Base-by-base conservation (phyloP, 2,888 invertebrate species). In the Caenorhabditis becei region DNA sequence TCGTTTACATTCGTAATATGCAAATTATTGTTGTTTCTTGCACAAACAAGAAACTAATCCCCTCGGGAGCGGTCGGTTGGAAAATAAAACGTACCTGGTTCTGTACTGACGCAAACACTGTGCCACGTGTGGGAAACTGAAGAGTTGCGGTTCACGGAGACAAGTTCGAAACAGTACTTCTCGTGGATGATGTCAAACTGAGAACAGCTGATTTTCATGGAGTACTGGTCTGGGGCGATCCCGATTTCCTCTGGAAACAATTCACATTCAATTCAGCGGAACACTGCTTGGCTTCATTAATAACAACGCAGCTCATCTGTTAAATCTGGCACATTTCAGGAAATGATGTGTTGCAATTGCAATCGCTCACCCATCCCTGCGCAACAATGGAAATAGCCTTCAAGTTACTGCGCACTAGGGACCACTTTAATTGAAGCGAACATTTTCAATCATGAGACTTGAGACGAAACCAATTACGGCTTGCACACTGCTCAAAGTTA, bases 171-270 rank as follows among this genome's bases (percentile, higher is more conserved):
- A 63, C 89, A 89, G 67, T 87, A 89, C 49, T 89, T 84, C 54
- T 87, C 88, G 65, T 85, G 86, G 58, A 89, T 86, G 54, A 89
- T 89, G 79, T 89, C 89, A 63, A 89, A 89, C 67, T 84, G 85
- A 14, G 85, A 85, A 70, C 89, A 87, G 18, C 83, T 82, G 54
- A 84, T 70, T 47, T 80, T 70, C 37, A 84, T 62, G 44, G 83
- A 54, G 35, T 74, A 23, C 59, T 82, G 80, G 0, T 74, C 75
- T n/a, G 66, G 61, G 16, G 66, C 63, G 24, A 85, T 71, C 8
- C 82, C 80, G n/a, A 83, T 80, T 71, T 85, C 85, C 35, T 85
- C 85, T 85, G 82, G 28, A 84, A 80, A 20, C 1, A 41, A 32
- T 32, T 2, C 54, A 66, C 41, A 41, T 51, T 54, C 18, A 4